Evolutionary conservation across 2,797 vertebrate species (phyloP).

Genomic region (Mormyrops attenuatus): DNA sequence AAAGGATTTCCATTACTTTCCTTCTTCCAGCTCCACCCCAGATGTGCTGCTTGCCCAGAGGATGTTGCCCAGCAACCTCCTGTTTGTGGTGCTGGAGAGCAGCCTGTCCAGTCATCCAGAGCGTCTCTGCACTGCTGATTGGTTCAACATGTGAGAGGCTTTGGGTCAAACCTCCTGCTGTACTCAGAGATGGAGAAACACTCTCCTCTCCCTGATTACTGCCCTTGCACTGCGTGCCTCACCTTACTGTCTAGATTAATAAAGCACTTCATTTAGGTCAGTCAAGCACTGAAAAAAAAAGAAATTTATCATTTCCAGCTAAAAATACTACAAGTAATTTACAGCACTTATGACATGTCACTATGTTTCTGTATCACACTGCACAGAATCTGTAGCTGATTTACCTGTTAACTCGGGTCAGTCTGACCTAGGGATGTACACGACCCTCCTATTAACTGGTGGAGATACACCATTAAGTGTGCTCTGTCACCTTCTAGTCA

Average conservation of each 20-base stretch:
- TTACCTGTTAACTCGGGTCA: neutral
- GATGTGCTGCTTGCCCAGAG: neutral
- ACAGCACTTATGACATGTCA: neutral
- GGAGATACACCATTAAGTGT: neutral
- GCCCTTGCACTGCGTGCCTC: neutral
- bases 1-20: neutral
- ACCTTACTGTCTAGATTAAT: neutral
- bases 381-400: neutral
- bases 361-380: neutral
- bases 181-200: neutral
- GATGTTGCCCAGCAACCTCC: neutral
- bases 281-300: neutral
- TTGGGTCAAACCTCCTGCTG: neutral
- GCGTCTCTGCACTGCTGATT: neutral
- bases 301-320: neutral
- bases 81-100: slow-evolving; percentile 1
- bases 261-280: neutral
- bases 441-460: neutral
- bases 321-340: neutral
- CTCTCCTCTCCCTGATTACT: neutral
- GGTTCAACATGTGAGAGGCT: neutral
- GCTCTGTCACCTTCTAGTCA: neutral
- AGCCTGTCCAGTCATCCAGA: neutral
- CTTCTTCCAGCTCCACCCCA: neutral
- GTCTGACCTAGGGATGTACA: neutral